These are phyloP conservation scores for Maniola hyperantus DNA, from an alignment of 2,888 invertebrate genomes.

Conservation along the genomic window DNA sequence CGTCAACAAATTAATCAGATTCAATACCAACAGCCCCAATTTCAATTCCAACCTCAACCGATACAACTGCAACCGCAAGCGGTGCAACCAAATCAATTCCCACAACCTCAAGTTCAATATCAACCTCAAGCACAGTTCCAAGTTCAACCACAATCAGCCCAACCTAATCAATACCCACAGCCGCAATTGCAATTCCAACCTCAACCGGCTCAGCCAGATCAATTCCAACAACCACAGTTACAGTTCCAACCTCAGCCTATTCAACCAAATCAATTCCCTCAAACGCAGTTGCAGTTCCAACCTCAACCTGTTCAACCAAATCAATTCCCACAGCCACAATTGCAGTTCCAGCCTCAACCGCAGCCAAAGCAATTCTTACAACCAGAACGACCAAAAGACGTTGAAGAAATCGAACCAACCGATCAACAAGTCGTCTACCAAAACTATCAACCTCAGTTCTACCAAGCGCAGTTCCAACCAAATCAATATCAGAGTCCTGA, in stretches of 20 bases:
- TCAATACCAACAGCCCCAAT: conserved; percentile 36
- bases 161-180: conserved; percentile 33
- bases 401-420: conserved; percentile 39
- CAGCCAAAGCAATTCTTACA: conserved; percentile 28
- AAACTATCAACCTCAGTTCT: conserved; percentile 46
- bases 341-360: conserved; percentile 15
- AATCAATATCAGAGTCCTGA: conserved; percentile 45
- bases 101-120: conserved; percentile 24
- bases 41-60: conserved; percentile 37
- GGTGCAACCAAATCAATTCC: conserved; percentile 33
- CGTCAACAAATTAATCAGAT: conserved; percentile 46
- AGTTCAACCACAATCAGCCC: conserved; percentile 17
- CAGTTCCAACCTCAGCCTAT: conserved; percentile 34
- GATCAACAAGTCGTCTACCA: conserved; percentile 41
- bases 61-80: conserved; percentile 16
- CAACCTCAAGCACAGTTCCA: conserved; percentile 32
- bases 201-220: conserved; percentile 28
- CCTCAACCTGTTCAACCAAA: conserved; percentile 25
- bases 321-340: conserved; percentile 41
- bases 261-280: conserved; percentile 44
- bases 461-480: conserved; percentile 40
- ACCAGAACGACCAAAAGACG: conserved; percentile 37
- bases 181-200: conserved; percentile 35
- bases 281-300: conserved; percentile 34
- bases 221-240: conserved; percentile 26